These are phyloP conservation scores for Botia almorhae DNA, from an alignment of 2,797 vertebrate species.

Conservation along the genomic window DNA sequence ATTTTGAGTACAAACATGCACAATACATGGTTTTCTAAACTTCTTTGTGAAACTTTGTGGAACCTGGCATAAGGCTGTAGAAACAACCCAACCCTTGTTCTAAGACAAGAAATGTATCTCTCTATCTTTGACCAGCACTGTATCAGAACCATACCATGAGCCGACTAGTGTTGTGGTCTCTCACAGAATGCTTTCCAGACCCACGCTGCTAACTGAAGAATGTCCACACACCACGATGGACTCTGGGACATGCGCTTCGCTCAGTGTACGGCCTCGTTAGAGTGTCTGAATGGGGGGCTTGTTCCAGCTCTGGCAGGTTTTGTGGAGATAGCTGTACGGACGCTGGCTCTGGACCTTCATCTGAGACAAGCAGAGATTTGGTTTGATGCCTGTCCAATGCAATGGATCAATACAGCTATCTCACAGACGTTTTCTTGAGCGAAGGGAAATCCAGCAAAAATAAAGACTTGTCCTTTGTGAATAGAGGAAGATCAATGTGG, in stretches of 20 bases:
- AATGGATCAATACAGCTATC: conserved; percentile 57
- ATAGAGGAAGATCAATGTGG: conserved; percentile 51
- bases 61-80: background rate
- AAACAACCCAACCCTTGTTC: background rate
- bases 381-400: conserved; percentile 58
- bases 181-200: background rate
- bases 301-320: conserved; percentile 45
- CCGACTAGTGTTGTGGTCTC: background rate
- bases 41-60: no score
- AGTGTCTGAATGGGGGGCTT: conserved; percentile 24
- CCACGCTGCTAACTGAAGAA: conserved; percentile 10
- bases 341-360: conserved; percentile 51
- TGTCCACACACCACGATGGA: conserved; percentile 14
- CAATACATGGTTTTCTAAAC: no score
- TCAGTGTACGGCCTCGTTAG: conserved; percentile 36
- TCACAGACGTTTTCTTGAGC: conserved; percentile 54
- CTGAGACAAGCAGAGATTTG: conserved; percentile 52
- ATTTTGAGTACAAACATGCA: no score
- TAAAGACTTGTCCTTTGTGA: conserved; percentile 32
- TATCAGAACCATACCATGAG: background rate
- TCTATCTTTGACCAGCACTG: background rate
- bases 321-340: conserved; percentile 43
- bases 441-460: conserved; percentile 52
- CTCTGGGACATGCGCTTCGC: conserved; percentile 14
- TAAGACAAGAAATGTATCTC: background rate